Base-by-base conservation (phyloP, 2,888 invertebrate species). In the Parnassius apollo region DNA sequence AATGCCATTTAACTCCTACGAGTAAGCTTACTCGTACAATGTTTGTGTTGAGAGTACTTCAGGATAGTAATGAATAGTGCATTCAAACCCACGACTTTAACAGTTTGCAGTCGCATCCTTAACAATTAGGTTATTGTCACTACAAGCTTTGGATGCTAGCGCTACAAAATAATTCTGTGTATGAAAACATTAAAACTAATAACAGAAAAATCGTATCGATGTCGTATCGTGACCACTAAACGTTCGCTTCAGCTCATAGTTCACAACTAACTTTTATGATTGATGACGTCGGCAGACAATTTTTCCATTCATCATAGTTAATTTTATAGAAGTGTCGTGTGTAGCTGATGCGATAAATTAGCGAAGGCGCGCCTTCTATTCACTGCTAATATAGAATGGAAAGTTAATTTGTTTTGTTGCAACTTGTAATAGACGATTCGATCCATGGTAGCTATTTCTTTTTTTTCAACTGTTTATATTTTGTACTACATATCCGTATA, bases 271-370 rank as follows among this genome's bases (percentile, higher is more conserved):
- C 80, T 82, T 79, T 71, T 65, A 82, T 91, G 90, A 91, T 91
- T 86, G 86, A 91, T 91, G 89, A 80, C 74, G 68, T 64, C 59
- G 62, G 71, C 71, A 74, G 82, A 83, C 84, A 79, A 83, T 83
- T 86, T 88, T 88, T 87, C 82, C 87, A 91, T 91, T 88, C 77
- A 89, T 91, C 91, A 91, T 85, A 74, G 88, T 89, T 90, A 89
- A 88, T 89, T 86, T 88, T 85, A 88, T 88, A 85, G 87, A 80
- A 85, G 85, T 84, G 83, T 86, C 87, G 75, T 78, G 68, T 82
- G 79, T 82, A 81, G 73, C 64, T 74, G 66, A 65, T 65, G 74
- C 82, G 82, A 82, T 81, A 79, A 81, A 80, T 81, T 80, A 80
- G 76, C 66, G 56, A 61, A 76, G 81, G 76, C 75, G 76, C 59